Conservation (phyloP, 2,888 invertebrate species). For the Apodemia hepburni region DNA sequence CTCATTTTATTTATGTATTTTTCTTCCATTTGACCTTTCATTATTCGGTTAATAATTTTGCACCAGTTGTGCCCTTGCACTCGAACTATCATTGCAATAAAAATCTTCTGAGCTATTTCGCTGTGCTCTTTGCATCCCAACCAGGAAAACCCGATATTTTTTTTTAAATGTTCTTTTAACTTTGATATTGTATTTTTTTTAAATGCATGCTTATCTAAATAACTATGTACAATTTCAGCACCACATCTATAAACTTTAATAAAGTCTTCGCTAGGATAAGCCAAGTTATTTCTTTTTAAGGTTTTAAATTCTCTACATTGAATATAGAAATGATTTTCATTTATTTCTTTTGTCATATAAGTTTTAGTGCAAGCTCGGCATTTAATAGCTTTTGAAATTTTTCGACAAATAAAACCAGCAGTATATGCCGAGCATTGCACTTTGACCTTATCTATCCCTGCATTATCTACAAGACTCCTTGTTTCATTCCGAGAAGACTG, state of each 20-base stretch:
- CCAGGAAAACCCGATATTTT: neutral
- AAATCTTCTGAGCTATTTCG: neutral
- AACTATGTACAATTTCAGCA: neutral
- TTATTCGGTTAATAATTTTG: neutral
- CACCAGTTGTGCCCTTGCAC: neutral
- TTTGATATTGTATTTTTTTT: neutral
- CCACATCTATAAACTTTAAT: neutral
- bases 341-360: neutral
- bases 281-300: neutral
- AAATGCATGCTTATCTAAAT: constrained; percentile 15
- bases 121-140: neutral
- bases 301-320: neutral
- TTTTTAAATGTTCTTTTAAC: neutral
- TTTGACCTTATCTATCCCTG: neutral
- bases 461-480: neutral
- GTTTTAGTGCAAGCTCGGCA: neutral
- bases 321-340: neutral
- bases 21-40: neutral
- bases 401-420: neutral
- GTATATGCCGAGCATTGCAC: constrained; percentile 12
- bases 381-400: neutral
- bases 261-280: neutral
- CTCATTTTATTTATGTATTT: neutral
- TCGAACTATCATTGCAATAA: neutral
- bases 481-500: constrained; percentile 2